Percentiles rank a stretch among this genome's conserved stretches.
Evolutionary conservation across 2,113 vertebrate genomes (phyloP).

Genomic region (Macroglossus sobrinus): DNA sequence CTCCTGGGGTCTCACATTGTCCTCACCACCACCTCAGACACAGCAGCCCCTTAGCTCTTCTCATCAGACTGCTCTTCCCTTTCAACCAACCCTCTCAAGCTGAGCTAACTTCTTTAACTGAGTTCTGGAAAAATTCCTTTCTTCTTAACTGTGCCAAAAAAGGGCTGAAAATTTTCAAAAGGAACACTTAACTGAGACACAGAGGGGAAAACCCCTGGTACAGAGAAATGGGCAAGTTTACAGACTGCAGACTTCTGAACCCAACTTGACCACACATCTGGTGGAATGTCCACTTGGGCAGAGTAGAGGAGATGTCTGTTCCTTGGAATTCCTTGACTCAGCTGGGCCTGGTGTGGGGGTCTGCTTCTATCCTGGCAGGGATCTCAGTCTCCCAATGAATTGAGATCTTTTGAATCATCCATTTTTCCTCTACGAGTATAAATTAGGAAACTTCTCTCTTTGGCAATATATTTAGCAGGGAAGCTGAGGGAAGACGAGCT

Average conservation of each 20-base stretch:
- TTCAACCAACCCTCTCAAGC: not conserved
- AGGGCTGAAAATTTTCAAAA: slow-evolving; percentile 49
- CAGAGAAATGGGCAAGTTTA: not conserved
- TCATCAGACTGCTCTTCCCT: not conserved
- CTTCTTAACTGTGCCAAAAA: slow-evolving; percentile 36
- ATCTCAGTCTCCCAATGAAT: not conserved
- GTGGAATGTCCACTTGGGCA: not conserved
- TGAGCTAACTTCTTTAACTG: slow-evolving; percentile 32
- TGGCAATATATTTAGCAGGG: not conserved
- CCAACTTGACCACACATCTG: not conserved
- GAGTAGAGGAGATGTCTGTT: not conserved
- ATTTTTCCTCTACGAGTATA: not conserved
- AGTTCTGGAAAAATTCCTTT: slow-evolving; percentile 66
- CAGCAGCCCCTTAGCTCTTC: not conserved
- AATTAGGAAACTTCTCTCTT: not conserved
- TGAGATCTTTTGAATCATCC: slow-evolving; percentile 6
- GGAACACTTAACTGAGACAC: not conserved
- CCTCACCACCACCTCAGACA: not conserved
- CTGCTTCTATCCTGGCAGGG: not conserved
- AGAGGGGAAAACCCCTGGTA: not conserved
- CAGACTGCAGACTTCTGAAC: not conserved
- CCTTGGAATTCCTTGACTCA: not conserved
- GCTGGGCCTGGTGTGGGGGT: not conserved
- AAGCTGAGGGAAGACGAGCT: not conserved
- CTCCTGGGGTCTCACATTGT: not conserved